Evolutionary conservation across 2,888 invertebrate species (phyloP).

Genomic region (Netelia virgata): DNA sequence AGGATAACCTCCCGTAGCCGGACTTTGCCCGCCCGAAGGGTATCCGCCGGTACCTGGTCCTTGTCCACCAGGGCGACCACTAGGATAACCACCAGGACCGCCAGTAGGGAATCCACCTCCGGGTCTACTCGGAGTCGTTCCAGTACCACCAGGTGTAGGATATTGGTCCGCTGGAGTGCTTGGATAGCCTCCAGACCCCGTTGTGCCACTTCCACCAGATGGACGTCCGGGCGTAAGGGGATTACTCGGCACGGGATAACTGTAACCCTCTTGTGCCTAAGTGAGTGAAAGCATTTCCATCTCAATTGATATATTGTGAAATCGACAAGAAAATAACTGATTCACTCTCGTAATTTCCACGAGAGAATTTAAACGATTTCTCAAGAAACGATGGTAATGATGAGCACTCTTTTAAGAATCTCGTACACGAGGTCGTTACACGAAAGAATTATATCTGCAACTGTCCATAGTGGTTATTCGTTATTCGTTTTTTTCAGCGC

Average conservation of each 20-base stretch:
- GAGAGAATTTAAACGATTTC: constrained; percentile 49
- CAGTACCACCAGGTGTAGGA: constrained; percentile 73
- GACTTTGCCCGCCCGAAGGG: constrained; percentile 70
- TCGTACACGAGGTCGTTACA: constrained; percentile 21
- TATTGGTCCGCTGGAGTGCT: constrained; percentile 70
- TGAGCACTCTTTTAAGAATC: constrained; percentile 50
- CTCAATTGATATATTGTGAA: constrained; percentile 55
- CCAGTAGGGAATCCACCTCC: constrained; percentile 74
- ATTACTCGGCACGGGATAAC: constrained; percentile 90
- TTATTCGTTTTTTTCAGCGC: constrained; percentile 44
- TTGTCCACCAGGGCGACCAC: constrained; percentile 76
- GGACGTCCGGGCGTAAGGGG: constrained; percentile 85
- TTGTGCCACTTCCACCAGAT: constrained; percentile 70
- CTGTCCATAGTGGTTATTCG: constrained; percentile 32
- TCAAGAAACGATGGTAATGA: constrained; percentile 30
- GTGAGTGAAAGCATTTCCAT: constrained; percentile 64
- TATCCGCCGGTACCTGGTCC: constrained; percentile 75
- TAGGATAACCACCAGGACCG: constrained; percentile 75
- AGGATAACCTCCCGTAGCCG: constrained; percentile 73
- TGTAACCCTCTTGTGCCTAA: constrained; percentile 91
- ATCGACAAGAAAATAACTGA: constrained; percentile 29
- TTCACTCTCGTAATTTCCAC: constrained; percentile 25
- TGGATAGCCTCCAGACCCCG: constrained; percentile 75
- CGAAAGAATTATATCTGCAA: constrained; percentile 55
- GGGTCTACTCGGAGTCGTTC: constrained; percentile 72